These are phyloP conservation scores for Drosophila truncata DNA, from an alignment of 1,140 invertebrate species.

Conservation along the genomic window DNA sequence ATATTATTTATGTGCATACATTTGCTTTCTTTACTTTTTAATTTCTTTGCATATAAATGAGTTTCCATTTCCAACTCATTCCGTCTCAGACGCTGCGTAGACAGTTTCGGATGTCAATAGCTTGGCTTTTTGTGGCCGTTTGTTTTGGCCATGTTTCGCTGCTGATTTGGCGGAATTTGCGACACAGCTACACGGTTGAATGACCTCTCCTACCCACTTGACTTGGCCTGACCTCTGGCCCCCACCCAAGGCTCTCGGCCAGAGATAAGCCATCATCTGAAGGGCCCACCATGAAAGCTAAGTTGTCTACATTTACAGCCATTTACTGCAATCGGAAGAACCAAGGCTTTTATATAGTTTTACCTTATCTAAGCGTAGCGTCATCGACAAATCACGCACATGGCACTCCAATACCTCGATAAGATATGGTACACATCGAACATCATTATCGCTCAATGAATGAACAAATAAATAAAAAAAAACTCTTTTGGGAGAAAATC, in stretches of 20 bases:
- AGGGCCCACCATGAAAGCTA: constrained; percentile 7
- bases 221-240: constrained; percentile 36
- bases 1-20: constrained; percentile 52
- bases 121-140: constrained; percentile 43
- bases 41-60: constrained; percentile 47
- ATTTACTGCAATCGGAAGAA: constrained; percentile 22
- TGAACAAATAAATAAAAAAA: constrained; percentile 32
- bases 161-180: constrained; percentile 45
- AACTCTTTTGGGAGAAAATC: neutral
- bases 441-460: constrained; percentile 35
- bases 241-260: neutral
- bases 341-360: constrained; percentile 11
- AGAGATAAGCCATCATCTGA: constrained; percentile 14
- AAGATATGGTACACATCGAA: constrained; percentile 56
- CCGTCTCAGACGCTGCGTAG: constrained; percentile 51
- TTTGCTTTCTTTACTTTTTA: constrained; percentile 31
- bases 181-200: constrained; percentile 53
- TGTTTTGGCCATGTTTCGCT: constrained; percentile 51
- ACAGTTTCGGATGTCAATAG: constrained; percentile 47
- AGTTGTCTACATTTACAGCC: constrained; percentile 16
- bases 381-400: constrained; percentile 48
- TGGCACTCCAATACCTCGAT: constrained; percentile 35
- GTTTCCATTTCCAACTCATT: constrained; percentile 37
- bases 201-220: constrained; percentile 51
- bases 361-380: constrained; percentile 28